Evolutionary conservation across 2,113 vertebrate species (phyloP).

Genomic region (Pagrus major): DNA sequence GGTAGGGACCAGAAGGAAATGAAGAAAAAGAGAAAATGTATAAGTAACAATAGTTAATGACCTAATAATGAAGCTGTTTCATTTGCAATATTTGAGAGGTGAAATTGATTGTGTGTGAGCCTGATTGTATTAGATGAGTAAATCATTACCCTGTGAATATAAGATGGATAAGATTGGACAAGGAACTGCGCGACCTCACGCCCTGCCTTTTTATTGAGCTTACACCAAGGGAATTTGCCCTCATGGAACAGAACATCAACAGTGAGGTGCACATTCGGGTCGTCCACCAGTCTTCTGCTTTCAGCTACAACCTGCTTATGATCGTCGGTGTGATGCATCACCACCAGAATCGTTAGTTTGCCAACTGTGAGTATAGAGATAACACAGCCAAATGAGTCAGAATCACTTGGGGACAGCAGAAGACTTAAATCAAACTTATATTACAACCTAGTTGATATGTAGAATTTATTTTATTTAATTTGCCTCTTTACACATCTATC

Average conservation of each 20-base stretch:
- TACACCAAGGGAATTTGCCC: background rate
- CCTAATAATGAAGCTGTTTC: too few species aligned
- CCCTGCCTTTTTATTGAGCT: background rate
- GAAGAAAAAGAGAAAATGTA: too few species aligned
- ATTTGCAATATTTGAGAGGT: too few species aligned
- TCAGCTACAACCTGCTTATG: rapidly evolving
- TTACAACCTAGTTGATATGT: too few species aligned
- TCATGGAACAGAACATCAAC: conserved; percentile 61
- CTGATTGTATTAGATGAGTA: background rate
- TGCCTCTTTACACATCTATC: too few species aligned
- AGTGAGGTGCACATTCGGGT: background rate
- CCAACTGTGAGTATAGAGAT: background rate
- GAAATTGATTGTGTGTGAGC: too few species aligned
- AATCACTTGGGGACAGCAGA: too few species aligned
- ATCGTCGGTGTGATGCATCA: conserved; percentile 60
- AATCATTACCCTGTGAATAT: conserved; percentile 25
- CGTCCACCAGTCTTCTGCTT: background rate
- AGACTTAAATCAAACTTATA: too few species aligned
- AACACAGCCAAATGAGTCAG: background rate
- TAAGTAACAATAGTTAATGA: too few species aligned
- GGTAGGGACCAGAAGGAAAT: rapidly evolving
- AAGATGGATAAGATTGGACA: too few species aligned
- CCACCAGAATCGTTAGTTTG: conserved; percentile 45
- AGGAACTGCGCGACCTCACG: rapidly evolving
- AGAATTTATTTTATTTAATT: too few species aligned